These are phyloP conservation scores for Congeria kusceri DNA, from an alignment of 2,888 invertebrate species.

Conservation along the genomic window DNA sequence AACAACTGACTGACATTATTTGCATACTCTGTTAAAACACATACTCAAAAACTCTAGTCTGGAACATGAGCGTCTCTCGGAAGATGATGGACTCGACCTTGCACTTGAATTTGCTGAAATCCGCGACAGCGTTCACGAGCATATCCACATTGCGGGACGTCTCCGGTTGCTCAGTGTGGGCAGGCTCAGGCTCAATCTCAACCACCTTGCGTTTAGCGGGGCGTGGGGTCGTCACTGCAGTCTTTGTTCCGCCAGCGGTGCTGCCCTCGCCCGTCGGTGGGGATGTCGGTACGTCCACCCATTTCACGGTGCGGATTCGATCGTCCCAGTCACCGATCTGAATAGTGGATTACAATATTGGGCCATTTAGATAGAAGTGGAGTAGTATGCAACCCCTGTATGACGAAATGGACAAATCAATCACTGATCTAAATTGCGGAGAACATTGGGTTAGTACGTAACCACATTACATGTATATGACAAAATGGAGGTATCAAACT, in stretches of 20 bases:
- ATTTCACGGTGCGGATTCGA: slow-evolving; percentile 83
- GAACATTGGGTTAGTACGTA: too few species aligned
- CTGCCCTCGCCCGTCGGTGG: slow-evolving; percentile 56
- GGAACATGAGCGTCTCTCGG: slow-evolving; percentile 85
- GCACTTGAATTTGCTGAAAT: slow-evolving; percentile 83
- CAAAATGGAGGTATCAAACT: too few species aligned
- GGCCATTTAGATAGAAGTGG: too few species aligned
- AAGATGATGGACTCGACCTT: slow-evolving; percentile 81
- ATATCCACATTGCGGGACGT: slow-evolving; percentile 80
- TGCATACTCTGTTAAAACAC: slow-evolving; percentile 44
- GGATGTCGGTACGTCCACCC: slow-evolving; percentile 81
- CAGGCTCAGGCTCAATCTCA: slow-evolving; percentile 84
- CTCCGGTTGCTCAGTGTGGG: slow-evolving; percentile 80
- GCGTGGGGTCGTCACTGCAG: slow-evolving; percentile 66
- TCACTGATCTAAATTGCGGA: too few species aligned
- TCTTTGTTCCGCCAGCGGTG: slow-evolving; percentile 46
- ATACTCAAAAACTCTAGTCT: slow-evolving; percentile 84
- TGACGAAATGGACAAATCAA: too few species aligned
- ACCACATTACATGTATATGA: too few species aligned
- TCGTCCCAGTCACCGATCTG: slow-evolving; percentile 85
- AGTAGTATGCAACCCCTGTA: too few species aligned
- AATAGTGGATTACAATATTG: too few species aligned
- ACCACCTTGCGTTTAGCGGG: slow-evolving; percentile 84
- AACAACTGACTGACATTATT: too few species aligned
- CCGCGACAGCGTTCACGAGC: slow-evolving; percentile 82